Evolutionary conservation across 2,888 invertebrate genomes (phyloP).

Genomic region (Deilephila elpenor): DNA sequence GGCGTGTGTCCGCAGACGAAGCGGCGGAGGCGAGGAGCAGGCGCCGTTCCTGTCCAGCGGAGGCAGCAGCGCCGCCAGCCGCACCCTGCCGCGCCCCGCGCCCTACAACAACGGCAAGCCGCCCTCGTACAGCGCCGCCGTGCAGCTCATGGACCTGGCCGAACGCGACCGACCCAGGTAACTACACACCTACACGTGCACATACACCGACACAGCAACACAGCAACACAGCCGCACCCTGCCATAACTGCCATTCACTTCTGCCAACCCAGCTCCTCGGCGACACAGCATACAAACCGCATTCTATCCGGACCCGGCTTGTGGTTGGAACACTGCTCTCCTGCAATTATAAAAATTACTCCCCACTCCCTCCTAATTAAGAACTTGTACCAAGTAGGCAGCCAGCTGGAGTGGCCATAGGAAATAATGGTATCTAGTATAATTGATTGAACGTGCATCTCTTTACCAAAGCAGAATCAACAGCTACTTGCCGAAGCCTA

Average conservation of each 20-base stretch:
- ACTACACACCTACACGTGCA: slow-evolving; percentile 32
- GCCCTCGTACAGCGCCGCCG: slow-evolving; percentile 83
- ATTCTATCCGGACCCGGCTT: no score
- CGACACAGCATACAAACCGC: slow-evolving; percentile 81
- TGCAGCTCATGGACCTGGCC: slow-evolving; percentile 80
- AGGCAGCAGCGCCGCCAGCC: slow-evolving; percentile 79
- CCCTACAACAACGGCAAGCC: slow-evolving; percentile 88
- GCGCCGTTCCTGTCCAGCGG: slow-evolving; percentile 89
- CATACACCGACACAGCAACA: background rate
- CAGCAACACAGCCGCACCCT: slow-evolving; percentile 72
- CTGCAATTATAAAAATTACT: no score
- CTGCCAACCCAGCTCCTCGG: slow-evolving; percentile 85
- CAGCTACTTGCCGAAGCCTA: no score
- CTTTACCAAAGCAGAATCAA: no score
- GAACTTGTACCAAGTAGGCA: no score
- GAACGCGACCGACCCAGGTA: slow-evolving; percentile 67
- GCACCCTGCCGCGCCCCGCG: slow-evolving; percentile 82
- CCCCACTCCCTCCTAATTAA: no score
- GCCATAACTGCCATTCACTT: slow-evolving; percentile 84
- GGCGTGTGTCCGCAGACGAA: slow-evolving; percentile 82
- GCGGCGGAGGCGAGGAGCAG: slow-evolving; percentile 93
- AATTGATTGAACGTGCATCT: no score
- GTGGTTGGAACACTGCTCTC: no score
- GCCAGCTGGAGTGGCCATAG: no score
- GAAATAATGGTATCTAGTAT: no score